Conservation (phyloP, 1,140 invertebrate species). For the Drosophila truncata region DNA sequence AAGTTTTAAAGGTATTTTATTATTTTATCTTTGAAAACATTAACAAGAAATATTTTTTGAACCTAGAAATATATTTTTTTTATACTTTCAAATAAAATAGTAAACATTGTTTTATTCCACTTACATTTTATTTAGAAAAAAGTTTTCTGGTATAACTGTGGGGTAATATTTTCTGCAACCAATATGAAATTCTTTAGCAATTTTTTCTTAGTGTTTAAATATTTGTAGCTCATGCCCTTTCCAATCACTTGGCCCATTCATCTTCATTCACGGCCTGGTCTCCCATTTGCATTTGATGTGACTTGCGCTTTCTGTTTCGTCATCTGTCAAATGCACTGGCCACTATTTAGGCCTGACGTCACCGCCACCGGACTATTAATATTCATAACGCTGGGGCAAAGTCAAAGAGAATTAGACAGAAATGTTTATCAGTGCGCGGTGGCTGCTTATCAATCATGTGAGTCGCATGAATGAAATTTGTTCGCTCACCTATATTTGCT, state of each 20-base stretch:
- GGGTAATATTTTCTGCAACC: background rate
- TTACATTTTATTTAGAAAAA: no score
- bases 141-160: background rate
- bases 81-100: background rate
- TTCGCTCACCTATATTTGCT: slow-evolving; percentile 5
- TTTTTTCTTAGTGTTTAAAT: slow-evolving; percentile 8
- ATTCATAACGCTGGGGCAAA: slow-evolving; percentile 28
- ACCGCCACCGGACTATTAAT: slow-evolving; percentile 42
- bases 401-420: slow-evolving; percentile 28
- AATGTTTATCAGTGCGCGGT: slow-evolving; percentile 32
- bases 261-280: slow-evolving; percentile 59
- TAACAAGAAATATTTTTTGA: background rate
- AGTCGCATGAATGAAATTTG: slow-evolving; percentile 36
- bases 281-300: slow-evolving; percentile 71
- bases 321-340: slow-evolving; percentile 73
- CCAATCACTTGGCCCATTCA: slow-evolving; percentile 53
- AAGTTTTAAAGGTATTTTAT: background rate
- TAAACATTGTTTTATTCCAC: background rate
- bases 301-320: slow-evolving; percentile 58
- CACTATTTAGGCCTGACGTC: slow-evolving; percentile 31
- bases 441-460: slow-evolving; percentile 56
- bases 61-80: background rate
- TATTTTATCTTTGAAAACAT: background rate
- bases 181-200: background rate
- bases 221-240: slow-evolving; percentile 3